These are phyloP conservation scores for Perizoma flavofasciatum DNA, from an alignment of 2,888 invertebrate species.

Conservation along the genomic window DNA sequence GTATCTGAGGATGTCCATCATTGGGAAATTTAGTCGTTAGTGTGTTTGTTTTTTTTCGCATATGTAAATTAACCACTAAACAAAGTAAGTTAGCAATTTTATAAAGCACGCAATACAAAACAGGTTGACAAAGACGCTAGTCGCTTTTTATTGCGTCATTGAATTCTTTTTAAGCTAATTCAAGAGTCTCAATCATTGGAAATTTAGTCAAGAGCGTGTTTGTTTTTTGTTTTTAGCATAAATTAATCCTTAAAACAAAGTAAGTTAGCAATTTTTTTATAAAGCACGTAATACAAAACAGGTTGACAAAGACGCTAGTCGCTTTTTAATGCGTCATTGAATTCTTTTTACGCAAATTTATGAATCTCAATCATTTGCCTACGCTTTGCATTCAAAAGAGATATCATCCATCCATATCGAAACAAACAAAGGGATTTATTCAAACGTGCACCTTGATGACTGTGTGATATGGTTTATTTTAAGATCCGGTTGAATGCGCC, in stretches of 20 bases:
- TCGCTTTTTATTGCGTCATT: slow-evolving; percentile 9
- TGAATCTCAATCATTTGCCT: slow-evolving; percentile 23
- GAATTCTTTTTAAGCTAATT: slow-evolving; percentile 20
- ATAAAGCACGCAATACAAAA: not conserved
- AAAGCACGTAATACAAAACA: not conserved
- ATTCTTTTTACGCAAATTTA: slow-evolving; percentile 21
- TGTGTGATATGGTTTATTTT: slow-evolving; percentile 12
- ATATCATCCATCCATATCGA: slow-evolving; percentile 29
- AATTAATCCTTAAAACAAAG: no score
- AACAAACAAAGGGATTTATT: slow-evolving; percentile 23
- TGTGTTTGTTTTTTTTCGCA: no score
- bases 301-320: slow-evolving; percentile 5
- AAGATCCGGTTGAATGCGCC: slow-evolving; percentile 7
- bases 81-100: no score
- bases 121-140: slow-evolving; percentile 4
- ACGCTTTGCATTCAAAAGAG: slow-evolving; percentile 34
- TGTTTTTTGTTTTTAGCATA: no score
- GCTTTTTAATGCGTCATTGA: slow-evolving; percentile 8
- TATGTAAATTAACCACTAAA: no score
- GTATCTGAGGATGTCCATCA: no score
- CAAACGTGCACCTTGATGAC: slow-evolving; percentile 16
- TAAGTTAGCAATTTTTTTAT: no score
- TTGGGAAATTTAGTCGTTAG: no score
- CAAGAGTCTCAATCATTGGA: slow-evolving; percentile 16
- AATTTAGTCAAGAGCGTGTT: no score